Evolutionary conservation across 2,888 invertebrate genomes (phyloP).

Genomic region (Belgica antarctica): DNA sequence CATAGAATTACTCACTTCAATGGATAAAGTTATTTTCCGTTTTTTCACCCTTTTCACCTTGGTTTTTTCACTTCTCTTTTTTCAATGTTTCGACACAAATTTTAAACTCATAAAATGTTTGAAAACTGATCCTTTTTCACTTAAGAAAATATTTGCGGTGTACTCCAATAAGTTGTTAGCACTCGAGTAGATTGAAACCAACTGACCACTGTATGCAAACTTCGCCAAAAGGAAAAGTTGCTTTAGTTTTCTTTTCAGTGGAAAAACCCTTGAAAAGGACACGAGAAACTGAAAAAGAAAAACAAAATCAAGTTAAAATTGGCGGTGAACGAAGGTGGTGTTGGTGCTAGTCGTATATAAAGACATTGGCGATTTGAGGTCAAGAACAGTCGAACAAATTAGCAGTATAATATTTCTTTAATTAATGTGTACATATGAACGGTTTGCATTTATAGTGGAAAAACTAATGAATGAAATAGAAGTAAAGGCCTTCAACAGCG

Average conservation of each 20-base stretch:
- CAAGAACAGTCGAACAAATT: constrained; percentile 28
- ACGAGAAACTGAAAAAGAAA: no score
- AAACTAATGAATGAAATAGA: not conserved
- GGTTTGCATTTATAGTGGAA: not conserved
- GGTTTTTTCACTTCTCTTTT: not conserved
- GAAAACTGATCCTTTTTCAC: constrained; percentile 21
- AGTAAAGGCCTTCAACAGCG: no score
- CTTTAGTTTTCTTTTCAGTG: not conserved
- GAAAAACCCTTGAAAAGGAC: not conserved
- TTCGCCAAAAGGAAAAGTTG: not conserved
- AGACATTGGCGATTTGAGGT: constrained; percentile 24
- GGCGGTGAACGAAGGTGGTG: not conserved
- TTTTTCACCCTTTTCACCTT: constrained; percentile 5
- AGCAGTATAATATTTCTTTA: not conserved
- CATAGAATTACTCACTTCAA: constrained; percentile 40
- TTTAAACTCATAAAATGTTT: not conserved
- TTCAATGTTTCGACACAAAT: constrained; percentile 4
- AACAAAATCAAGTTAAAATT: not conserved
- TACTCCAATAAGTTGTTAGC: constrained; percentile 21
- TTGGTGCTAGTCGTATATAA: not conserved
- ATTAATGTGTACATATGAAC: not conserved
- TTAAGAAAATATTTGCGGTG: constrained; percentile 10
- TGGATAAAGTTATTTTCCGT: not conserved
- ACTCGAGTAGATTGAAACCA: constrained; percentile 41
- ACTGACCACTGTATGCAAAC: constrained; percentile 36